Conservation (phyloP, 2,888 invertebrate genomes). For the Periphyllus acericola region DNA sequence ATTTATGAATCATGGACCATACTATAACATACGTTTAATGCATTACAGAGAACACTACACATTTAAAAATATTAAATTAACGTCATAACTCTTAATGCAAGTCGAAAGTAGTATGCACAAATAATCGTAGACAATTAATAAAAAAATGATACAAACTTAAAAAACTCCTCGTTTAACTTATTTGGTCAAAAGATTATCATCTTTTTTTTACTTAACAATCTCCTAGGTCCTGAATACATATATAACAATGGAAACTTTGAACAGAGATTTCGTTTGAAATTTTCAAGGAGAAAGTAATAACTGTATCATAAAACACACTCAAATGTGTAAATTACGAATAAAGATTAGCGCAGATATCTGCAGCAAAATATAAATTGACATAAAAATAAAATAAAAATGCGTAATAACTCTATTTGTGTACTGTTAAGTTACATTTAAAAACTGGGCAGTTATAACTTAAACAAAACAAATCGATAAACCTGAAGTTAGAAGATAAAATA, state of each 20-base stretch:
- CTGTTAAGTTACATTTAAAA: no score
- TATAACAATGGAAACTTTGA: constrained; percentile 15
- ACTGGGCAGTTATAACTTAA: no score
- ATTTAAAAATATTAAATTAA: neutral
- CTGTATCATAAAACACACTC: constrained; percentile 17
- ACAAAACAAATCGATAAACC: neutral
- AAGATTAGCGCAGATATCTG: neutral
- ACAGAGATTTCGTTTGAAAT: constrained; percentile 5
- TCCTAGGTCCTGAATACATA: neutral
- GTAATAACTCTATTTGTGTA: no score
- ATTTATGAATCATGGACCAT: neutral
- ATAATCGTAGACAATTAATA: no score
- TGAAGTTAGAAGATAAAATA: neutral
- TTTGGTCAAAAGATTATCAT: constrained; percentile 24
- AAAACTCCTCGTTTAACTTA: neutral
- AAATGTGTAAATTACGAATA: neutral
- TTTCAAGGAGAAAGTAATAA: neutral
- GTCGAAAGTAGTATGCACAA: neutral
- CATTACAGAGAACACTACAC: neutral
- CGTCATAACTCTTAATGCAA: neutral
- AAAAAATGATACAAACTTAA: constrained; percentile 22
- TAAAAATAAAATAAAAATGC: neutral
- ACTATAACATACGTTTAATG: neutral
- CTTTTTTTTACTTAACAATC: neutral
- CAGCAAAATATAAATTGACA: neutral